These are phyloP conservation scores for Phlogophora meticulosa DNA, from an alignment of 2,888 invertebrate genomes.

Conservation along the genomic window DNA sequence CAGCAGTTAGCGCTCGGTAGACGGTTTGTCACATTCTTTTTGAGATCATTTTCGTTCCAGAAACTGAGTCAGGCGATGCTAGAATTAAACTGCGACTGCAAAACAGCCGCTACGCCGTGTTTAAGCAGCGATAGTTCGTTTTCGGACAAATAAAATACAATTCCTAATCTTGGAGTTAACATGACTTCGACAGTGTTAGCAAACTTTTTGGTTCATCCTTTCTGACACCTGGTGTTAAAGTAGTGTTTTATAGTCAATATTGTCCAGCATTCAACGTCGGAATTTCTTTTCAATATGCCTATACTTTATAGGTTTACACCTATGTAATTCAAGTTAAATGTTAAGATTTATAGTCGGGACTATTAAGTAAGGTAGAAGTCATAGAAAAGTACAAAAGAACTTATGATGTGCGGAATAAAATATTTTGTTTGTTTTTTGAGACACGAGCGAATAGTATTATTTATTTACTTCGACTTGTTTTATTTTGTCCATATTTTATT, in stretches of 20 bases:
- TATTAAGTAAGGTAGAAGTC: constrained; percentile 76
- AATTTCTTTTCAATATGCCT: constrained; percentile 55
- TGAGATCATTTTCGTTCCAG: too few relatives aligned
- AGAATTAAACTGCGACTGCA: too few relatives aligned
- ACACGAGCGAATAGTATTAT: constrained; percentile 68
- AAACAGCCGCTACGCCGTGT: neutral
- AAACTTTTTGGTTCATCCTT: constrained; percentile 5
- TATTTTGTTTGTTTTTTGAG: constrained; percentile 68
- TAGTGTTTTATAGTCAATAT: constrained; percentile 56
- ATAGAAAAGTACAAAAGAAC: constrained; percentile 82
- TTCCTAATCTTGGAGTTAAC: neutral
- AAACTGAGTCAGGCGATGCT: too few relatives aligned
- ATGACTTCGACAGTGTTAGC: neutral
- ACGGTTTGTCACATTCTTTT: too few relatives aligned
- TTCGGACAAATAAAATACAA: too few relatives aligned
- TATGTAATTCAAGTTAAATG: constrained; percentile 58
- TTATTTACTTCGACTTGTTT: constrained; percentile 69
- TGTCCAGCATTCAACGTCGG: constrained; percentile 48
- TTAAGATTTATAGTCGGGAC: constrained; percentile 69
- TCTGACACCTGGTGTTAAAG: constrained; percentile 6
- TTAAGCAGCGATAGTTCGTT: too few relatives aligned
- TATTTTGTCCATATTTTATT: constrained; percentile 77
- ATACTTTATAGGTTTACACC: constrained; percentile 40
- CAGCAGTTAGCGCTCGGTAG: too few relatives aligned
- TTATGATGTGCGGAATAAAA: constrained; percentile 47